Evolutionary conservation across 1,140 invertebrate genomes (phyloP), one percentile per base, ranked within the genome.

Genomic region (Fopius arisanus): DNA sequence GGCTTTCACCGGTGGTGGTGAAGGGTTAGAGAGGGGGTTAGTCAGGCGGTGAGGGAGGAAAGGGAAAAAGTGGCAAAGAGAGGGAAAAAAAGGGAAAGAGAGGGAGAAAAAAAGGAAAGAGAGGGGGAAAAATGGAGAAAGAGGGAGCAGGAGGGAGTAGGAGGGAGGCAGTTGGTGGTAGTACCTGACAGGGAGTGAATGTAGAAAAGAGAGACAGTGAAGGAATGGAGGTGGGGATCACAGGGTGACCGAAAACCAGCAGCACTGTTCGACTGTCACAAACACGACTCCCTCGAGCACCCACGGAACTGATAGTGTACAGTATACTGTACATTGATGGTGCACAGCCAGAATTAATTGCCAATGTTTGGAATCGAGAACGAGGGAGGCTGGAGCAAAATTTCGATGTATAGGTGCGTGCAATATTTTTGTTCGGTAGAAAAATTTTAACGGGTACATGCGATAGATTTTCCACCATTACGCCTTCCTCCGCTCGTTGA

Each of bases 261-360:
- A 31, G 29, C 62, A 31, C 62, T 66, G 73, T 78, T 81, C 73
- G 75, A 78, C 80, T 81, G 81, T 80, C 81, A 82, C 81, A 81
- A 79, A 77, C 81, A 82, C 79, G 81, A 78, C 73, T 79, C 79
- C 79, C 80, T 74, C 74, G 78, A 81, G 81, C 77, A 75, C 41
- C 10, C 62, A 26, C 71, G 75, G 77, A 81, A 79, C 79, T 80
- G 81, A 81, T 82, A 82, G 79, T 81, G 78, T 80, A 82, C 78
- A 81, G 78, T 26, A 80, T 78, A 82, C 80, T 81, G 80, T 79
- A 77, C 78, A 80, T 82, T 79, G 77, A 78, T 81, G 78, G 78
- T 74, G 77, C 79, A 77, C 78, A 74, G 78, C 75, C 78, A 78
- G 79, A 82, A 82, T 82, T 82, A 82, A 82, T 82, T 82, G 81